Percentiles rank a stretch among this genome's conserved stretches.
Conservation (phyloP, 37 sponge, comb jelly and placozoan genomes). For the Crambe crambe region DNA sequence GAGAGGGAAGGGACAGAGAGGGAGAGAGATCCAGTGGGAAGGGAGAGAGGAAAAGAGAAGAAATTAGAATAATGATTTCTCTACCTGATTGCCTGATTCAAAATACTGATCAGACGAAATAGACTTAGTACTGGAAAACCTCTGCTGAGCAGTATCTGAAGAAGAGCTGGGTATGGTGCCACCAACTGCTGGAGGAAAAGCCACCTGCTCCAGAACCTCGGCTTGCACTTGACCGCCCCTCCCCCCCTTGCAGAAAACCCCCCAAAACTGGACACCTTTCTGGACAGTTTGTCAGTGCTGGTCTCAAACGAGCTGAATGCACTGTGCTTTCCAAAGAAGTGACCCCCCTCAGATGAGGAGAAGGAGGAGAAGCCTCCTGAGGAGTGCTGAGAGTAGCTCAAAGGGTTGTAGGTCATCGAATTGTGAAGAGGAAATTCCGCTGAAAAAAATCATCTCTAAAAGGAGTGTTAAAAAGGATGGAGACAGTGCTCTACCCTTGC, state of each 20-base stretch:
- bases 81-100: background rate
- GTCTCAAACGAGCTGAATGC: slow-evolving; percentile 32
- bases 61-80: background rate
- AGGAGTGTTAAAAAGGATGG: too few relatives aligned
- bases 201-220: too few relatives aligned
- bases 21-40: too few relatives aligned
- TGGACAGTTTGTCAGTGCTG: slow-evolving; percentile 16
- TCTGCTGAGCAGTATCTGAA: slow-evolving; percentile 51
- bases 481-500: too few relatives aligned
- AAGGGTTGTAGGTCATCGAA: slow-evolving; percentile 40
- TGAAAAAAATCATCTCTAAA: background rate
- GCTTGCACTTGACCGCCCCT: too few relatives aligned
- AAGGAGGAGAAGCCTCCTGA: slow-evolving; percentile 5
- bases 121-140: slow-evolving; percentile 61
- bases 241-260: too few relatives aligned
- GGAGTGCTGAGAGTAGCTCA: slow-evolving; percentile 17
- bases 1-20: background rate
- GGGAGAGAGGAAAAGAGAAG: background rate
- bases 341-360: background rate
- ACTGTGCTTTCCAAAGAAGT: slow-evolving; percentile 61
- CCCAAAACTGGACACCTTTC: slow-evolving; percentile 49
- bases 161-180: too few relatives aligned
- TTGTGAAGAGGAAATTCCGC: background rate
- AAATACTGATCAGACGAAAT: slow-evolving; percentile 82
- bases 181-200: too few relatives aligned